These are phyloP conservation scores for Drosophila seclusa DNA, from an alignment of 2,888 invertebrate genomes.

Conservation along the genomic window DNA sequence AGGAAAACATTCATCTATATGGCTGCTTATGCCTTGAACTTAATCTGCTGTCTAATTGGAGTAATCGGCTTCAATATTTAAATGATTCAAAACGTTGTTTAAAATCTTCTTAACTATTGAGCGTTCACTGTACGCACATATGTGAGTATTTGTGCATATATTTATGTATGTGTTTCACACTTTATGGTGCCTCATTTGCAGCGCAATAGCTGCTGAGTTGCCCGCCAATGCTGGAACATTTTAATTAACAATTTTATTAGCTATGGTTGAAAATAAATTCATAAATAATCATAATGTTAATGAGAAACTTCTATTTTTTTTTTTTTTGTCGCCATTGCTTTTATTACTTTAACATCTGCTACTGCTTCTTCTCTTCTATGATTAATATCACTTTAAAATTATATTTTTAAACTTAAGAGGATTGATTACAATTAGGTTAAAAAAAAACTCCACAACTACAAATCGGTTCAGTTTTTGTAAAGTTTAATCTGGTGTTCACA, in stretches of 20 bases:
- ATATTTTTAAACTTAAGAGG: background rate
- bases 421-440: background rate
- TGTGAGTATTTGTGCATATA: background rate
- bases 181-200: conserved; percentile 54
- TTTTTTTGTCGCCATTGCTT: conserved; percentile 51
- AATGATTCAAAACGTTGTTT: background rate
- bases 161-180: conserved; percentile 8
- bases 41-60: no score
- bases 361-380: conserved; percentile 1
- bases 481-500: background rate
- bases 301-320: conserved; percentile 64
- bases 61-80: no score
- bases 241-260: conserved; percentile 79
- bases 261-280: conserved; percentile 73
- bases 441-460: background rate
- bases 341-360: conserved; percentile 46
- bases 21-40: no score
- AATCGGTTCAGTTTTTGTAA: background rate
- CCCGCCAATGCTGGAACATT: conserved; percentile 69
- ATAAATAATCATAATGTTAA: conserved; percentile 70
- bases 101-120: background rate
- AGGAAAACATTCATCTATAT: no score
- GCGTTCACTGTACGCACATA: background rate
- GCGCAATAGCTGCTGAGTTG: conserved; percentile 61
- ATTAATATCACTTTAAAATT: background rate